These are phyloP conservation scores for Florisuga fusca DNA, from an alignment of 2,797 vertebrate genomes.

Conservation along the genomic window DNA sequence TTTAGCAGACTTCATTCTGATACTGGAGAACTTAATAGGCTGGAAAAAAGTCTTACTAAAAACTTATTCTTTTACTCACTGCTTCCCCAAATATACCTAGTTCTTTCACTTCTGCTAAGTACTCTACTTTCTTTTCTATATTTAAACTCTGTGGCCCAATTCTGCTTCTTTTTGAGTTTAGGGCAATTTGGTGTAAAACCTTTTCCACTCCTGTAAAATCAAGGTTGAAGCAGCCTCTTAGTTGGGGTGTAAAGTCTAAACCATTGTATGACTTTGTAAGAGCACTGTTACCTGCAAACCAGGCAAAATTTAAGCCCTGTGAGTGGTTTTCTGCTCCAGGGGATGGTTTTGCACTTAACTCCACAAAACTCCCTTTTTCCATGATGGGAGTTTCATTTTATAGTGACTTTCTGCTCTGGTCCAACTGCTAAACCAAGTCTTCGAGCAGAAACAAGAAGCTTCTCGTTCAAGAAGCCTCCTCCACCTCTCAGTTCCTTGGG, in stretches of 20 bases:
- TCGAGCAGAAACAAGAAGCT: background rate
- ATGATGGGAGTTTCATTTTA: background rate
- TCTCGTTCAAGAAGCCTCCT: background rate
- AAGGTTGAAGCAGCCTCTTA: background rate
- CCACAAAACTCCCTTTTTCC: background rate
- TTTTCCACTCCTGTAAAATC: background rate
- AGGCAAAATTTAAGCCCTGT: background rate
- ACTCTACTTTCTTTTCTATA: background rate
- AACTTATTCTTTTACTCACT: constrained; percentile 41
- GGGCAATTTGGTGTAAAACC: background rate
- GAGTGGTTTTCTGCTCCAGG: background rate
- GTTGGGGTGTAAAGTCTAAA: background rate
- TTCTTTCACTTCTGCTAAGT: constrained; percentile 27
- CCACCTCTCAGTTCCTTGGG: background rate
- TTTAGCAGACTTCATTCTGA: constrained; percentile 73
- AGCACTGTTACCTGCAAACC: background rate
- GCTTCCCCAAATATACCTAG: background rate
- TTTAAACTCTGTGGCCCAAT: background rate
- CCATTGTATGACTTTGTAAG: no score
- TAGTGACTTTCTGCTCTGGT: background rate
- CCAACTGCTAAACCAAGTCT: background rate
- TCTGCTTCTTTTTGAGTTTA: background rate
- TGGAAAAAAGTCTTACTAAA: constrained; percentile 58
- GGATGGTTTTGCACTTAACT: background rate
- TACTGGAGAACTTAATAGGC: constrained; percentile 61